A percentile compares a stretch with the other conserved stretches of the same genome.
Conservation (phyloP, 2,113 vertebrate genomes). For the Pomatostomus ruficeps region DNA sequence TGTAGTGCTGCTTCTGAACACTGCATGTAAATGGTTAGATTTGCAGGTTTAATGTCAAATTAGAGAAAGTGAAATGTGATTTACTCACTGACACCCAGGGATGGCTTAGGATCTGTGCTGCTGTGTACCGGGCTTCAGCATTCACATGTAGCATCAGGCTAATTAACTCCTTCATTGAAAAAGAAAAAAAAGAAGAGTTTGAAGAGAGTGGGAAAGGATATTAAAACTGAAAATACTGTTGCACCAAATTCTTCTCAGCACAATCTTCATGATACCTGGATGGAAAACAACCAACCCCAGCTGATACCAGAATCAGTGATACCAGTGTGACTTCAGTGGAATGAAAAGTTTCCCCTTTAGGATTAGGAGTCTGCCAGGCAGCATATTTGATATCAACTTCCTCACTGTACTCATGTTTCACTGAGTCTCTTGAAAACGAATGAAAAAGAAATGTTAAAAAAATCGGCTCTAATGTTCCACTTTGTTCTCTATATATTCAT, state of each 20-base stretch:
- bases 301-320: not conserved
- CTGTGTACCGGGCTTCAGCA: constrained; percentile 85
- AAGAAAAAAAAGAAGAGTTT: not conserved
- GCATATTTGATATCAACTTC: not conserved
- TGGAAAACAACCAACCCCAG: not conserved
- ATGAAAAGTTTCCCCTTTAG: not conserved
- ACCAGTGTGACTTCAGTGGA: not conserved
- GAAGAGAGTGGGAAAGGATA: not conserved
- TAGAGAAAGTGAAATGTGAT: not conserved
- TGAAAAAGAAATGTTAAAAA: not conserved
- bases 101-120: constrained; percentile 88
- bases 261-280: not conserved
- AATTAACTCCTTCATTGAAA: constrained; percentile 83
- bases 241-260: not conserved
- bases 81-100: constrained; percentile 93
- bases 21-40: not conserved
- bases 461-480: not conserved
- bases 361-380: not conserved
- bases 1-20: not conserved
- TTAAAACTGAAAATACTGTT: not conserved
- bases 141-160: constrained; percentile 92
- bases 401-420: not conserved
- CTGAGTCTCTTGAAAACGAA: not conserved
- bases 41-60: not conserved
- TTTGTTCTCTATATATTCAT: not conserved